Conservation (phyloP, 2,797 vertebrate genomes). For the Glossophaga mutica region DNA sequence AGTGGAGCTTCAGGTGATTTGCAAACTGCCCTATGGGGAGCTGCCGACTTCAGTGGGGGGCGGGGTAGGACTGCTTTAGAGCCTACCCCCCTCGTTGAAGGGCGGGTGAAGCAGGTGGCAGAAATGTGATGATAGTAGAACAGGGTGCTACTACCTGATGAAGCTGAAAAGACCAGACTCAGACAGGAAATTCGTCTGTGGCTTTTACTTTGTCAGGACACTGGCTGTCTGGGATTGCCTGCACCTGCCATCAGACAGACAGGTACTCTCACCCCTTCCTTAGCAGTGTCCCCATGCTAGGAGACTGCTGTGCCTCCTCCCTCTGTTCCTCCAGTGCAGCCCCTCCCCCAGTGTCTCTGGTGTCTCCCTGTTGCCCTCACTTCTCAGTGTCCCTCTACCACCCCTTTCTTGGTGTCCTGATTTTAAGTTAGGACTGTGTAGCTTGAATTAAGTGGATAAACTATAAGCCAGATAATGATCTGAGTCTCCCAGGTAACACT, state of each 20-base stretch:
- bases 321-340: not conserved
- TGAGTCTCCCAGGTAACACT: not conserved
- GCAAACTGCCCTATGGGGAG: not conserved
- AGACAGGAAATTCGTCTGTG: not conserved
- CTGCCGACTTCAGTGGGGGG: not conserved
- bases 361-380: too few relatives aligned
- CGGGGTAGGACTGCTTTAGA: not conserved
- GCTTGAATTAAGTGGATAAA: not conserved
- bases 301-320: not conserved
- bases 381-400: not conserved
- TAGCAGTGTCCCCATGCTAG: not conserved
- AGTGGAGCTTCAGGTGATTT: slow-evolving; percentile 34
- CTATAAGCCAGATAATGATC: not conserved
- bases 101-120: not conserved
- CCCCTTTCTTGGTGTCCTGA: not conserved
- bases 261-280: not conserved
- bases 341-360: not conserved
- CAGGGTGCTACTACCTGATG: not conserved
- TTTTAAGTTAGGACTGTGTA: not conserved
- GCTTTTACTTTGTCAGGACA: not conserved
- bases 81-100: not conserved
- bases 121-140: not conserved
- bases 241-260: not conserved
- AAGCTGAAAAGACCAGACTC: not conserved
- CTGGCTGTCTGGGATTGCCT: not conserved